phyloP scores from a whole-genome alignment of 2,113 vertebrate genomes.

The Falcunculus frontatus region DNA sequence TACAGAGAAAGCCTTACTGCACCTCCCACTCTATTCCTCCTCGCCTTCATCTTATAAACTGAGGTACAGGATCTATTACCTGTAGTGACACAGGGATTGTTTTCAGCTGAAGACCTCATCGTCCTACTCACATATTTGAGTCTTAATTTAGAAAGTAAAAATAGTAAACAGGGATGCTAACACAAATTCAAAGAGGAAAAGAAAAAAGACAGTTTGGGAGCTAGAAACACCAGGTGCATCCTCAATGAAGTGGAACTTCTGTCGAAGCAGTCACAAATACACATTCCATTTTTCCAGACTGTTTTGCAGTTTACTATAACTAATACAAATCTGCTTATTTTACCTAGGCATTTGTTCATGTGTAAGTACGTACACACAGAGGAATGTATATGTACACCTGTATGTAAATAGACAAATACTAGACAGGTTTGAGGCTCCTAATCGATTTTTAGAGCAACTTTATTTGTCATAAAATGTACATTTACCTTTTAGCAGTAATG shows the following conservation, averaged over 20 bases:
- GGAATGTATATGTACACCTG: background rate
- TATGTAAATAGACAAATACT: background rate
- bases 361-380: background rate
- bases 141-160: background rate
- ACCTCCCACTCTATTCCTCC: background rate
- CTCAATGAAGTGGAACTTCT: background rate
- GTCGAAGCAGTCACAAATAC: background rate
- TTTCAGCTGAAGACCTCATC: background rate
- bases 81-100: background rate
- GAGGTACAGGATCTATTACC: background rate
- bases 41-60: background rate
- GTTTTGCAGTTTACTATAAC: background rate
- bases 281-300: background rate
- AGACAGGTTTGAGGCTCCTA: background rate
- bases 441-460: background rate
- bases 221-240: background rate
- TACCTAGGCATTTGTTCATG: background rate
- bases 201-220: background rate
- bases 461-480: background rate
- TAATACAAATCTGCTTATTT: background rate
- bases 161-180: background rate
- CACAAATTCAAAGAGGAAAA: background rate
- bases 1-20: background rate
- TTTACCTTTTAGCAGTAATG: background rate
- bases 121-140: background rate